These are phyloP conservation scores for Archivesica marissinica DNA, from an alignment of 1,140 invertebrate species.

Conservation along the genomic window DNA sequence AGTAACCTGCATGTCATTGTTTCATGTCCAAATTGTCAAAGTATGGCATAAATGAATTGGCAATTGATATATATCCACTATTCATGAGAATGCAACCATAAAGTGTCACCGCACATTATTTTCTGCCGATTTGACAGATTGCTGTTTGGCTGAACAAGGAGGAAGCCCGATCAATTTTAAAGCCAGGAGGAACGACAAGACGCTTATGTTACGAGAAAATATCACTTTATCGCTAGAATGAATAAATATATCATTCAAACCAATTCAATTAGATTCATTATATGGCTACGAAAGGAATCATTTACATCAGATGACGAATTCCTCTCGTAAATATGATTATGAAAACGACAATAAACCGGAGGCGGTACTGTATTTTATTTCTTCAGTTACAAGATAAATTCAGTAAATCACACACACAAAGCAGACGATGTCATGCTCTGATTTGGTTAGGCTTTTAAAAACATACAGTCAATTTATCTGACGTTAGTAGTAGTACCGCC, in stretches of 20 bases:
- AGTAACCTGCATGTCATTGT: not conserved
- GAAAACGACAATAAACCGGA: not conserved
- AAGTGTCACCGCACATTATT: too few relatives aligned
- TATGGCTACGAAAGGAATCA: not conserved
- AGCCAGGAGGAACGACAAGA: not conserved
- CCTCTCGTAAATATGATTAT: slow-evolving; percentile 4
- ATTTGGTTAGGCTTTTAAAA: too few relatives aligned
- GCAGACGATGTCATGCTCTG: too few relatives aligned
- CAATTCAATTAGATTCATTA: slow-evolving; percentile 20
- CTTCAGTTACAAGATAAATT: too few relatives aligned
- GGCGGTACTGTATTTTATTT: too few relatives aligned
- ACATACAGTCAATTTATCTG: too few relatives aligned
- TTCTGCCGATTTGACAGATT: not conserved
- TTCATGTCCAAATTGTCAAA: not conserved
- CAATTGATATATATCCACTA: not conserved
- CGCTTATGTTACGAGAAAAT: not conserved
- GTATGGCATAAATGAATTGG: not conserved
- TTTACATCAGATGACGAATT: not conserved
- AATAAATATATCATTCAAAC: slow-evolving; percentile 10
- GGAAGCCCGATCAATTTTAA: not conserved
- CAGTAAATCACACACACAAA: too few relatives aligned
- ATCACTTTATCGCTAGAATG: not conserved
- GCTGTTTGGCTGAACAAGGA: not conserved
- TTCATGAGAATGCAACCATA: not conserved
- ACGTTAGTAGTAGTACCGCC: too few relatives aligned